Base-by-base conservation (phyloP, 1,140 invertebrate genomes). In the Diabrotica virgifera region DNA sequence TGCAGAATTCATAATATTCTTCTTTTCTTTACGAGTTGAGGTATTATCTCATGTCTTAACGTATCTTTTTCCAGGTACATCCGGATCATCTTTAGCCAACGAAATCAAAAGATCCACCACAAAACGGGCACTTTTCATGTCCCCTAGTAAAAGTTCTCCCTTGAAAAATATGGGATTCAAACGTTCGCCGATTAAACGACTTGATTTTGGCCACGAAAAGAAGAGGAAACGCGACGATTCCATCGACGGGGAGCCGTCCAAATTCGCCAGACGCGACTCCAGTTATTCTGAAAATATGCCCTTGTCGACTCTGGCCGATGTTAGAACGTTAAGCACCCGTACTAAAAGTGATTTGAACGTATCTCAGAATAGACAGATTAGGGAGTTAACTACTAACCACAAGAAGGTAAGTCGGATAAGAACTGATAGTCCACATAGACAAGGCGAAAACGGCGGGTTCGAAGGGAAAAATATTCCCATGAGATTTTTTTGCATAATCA, bases 71-170 rank as follows among this genome's bases (percentile, higher is more conserved):
- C n/a, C 12, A 64, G 70, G 59, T 60, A 68, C 66, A 6, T 62
- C 70, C 38, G 60, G 58, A 11, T 11, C 62, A 14, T 57, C 38
- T 9, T n/a, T 5, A 6, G 59, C 40, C 5, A 52, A 6, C 9
- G 57, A 65, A 5, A 52, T 66, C 5, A 56, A 69, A 40, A 76
- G 75, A 0, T 76, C 81, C 67, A 83, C 78, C 54, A 84, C 85
- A 4, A 87, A 85, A 69, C 76, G 86, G 12, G 83, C 83, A 0
- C 67, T 89, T 5, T 89, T 89, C 68, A 76, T 82, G 2, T 83
- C 85, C 0, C 82, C 84, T 0, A 76, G 70, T 5, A 79, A 79
- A 70, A 79, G 74, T 37, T 80, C 70, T 66, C 80, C 63, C 2
- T 70, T 74, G 6, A 78, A 79, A 60, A 74, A 71, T 13, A 65